These are phyloP conservation scores for Garra rufa DNA, from an alignment of 2,113 vertebrate species.

Conservation along the genomic window DNA sequence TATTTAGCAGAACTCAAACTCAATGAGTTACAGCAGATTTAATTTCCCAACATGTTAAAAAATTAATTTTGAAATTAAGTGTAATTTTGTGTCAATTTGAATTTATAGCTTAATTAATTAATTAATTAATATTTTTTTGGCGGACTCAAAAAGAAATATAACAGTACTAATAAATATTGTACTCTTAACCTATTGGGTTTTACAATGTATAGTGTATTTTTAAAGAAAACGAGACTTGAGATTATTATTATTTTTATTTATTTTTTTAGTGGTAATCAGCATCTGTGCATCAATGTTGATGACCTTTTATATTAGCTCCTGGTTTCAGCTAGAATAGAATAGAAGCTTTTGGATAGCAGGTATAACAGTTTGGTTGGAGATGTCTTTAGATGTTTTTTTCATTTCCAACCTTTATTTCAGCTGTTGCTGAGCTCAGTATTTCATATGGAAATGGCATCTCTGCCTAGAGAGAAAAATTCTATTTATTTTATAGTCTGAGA, in stretches of 20 bases:
- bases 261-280: neutral
- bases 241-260: too few species aligned
- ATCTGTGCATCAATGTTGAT: too few species aligned
- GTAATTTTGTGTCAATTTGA: neutral
- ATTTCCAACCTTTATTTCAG: slow-evolving; percentile 24
- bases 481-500: slow-evolving; percentile 47
- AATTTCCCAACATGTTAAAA: neutral
- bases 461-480: slow-evolving; percentile 30
- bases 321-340: neutral
- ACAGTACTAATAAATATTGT: neutral
- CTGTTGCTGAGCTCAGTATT: slow-evolving; percentile 38
- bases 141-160: neutral
- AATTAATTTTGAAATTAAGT: neutral
- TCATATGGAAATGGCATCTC: slow-evolving; percentile 42
- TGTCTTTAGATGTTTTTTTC: slow-evolving; percentile 7
- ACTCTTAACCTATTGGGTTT: neutral
- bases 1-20: too few species aligned
- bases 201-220: neutral
- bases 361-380: neutral
- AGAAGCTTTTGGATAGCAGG: neutral
- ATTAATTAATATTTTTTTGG: neutral
- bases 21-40: too few species aligned
- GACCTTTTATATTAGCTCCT: neutral
- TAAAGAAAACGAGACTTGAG: neutral
- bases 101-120: neutral